Evolutionary conservation across 2,113 vertebrate genomes (phyloP), one percentile per base, ranked within the genome.

Genomic region (Caranx ignobilis): DNA sequence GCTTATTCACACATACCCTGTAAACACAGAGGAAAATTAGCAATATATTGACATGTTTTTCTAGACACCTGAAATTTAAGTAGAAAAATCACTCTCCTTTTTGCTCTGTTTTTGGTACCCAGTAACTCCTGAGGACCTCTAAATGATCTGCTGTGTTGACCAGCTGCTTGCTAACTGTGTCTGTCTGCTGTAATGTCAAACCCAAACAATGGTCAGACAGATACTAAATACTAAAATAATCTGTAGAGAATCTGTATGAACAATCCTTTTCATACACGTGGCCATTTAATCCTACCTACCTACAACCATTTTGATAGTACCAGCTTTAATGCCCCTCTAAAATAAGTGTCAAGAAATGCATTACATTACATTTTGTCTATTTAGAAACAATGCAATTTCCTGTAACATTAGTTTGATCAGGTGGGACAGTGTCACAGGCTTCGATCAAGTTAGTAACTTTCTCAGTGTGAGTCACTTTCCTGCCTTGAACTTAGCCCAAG

Each of bases 401-500:
- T 54, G 0, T 34, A 50, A 62, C 3, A 56, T 10, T 10, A 18
- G 9, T 50, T 18, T 63, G 37, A 72, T 56, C 32, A 21, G 7
- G 13, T 67, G 31, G 18, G 12, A 71, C 3, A 43, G 5, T 55
- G 10, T 65, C 21, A 37, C 57, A 37, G 12, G 26, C 32, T 70
- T 63, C 5, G 39, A 16, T 37, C 13, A 61, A 54, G 69, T 60
- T n/a, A 47, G 5, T 35, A 64, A 76, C 63, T 57, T 69, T 11
- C 55, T 61, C 18, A 31, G 66, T 16, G 59, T 79, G 43, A 83
- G 16, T 78, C 26, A 69, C 64, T 75, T 72, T 64, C 32, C 59
- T 70, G 61, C 59, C 81, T 74, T 81, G 63, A 82, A 80, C 76
- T 55, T 75, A 67, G 41, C 64, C 69, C 31, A 71, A 76, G 57